A percentile compares a stretch with the other conserved stretches of the same genome.
These are phyloP conservation scores for Sepiola atlantica DNA, from an alignment of 2,888 invertebrate genomes.

Conservation along the genomic window DNA sequence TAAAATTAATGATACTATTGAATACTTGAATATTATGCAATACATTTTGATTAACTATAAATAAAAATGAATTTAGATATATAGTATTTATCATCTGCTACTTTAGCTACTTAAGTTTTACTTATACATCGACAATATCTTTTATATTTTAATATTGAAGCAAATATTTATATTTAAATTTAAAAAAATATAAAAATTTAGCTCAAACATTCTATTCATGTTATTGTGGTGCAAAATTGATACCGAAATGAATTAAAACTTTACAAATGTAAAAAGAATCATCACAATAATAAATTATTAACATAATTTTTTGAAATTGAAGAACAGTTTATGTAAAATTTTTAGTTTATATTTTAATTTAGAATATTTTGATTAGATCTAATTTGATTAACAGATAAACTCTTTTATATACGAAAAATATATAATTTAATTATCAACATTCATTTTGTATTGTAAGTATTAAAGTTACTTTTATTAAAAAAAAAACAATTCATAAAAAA, in stretches of 20 bases:
- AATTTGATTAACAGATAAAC: not conserved
- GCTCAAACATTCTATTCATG: too few species aligned
- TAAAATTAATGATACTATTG: too few species aligned
- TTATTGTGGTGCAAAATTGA: not conserved
- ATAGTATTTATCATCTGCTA: too few species aligned
- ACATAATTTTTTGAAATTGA: not conserved
- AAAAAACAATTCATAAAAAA: not conserved
- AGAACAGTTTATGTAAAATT: not conserved
- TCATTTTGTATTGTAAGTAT: not conserved
- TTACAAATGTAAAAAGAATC: not conserved
- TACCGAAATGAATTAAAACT: not conserved
- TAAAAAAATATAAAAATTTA: not conserved
- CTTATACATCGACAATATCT: not conserved
- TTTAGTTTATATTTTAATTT: too few species aligned
- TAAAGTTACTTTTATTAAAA: not conserved
- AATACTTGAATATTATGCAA: too few species aligned
- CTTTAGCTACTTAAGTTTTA: not conserved
- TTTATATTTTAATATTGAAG: not conserved
- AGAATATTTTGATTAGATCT: too few species aligned
- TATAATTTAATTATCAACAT: not conserved
- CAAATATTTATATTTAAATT: not conserved
- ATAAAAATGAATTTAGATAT: too few species aligned
- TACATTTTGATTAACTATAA: too few species aligned
- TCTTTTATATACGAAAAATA: not conserved
- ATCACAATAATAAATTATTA: not conserved